A percentile compares a stretch with the other conserved stretches of the same genome.
These are phyloP conservation scores for Rhinichthys klamathensis DNA, from an alignment of 2,113 vertebrate genomes.

Conservation along the genomic window DNA sequence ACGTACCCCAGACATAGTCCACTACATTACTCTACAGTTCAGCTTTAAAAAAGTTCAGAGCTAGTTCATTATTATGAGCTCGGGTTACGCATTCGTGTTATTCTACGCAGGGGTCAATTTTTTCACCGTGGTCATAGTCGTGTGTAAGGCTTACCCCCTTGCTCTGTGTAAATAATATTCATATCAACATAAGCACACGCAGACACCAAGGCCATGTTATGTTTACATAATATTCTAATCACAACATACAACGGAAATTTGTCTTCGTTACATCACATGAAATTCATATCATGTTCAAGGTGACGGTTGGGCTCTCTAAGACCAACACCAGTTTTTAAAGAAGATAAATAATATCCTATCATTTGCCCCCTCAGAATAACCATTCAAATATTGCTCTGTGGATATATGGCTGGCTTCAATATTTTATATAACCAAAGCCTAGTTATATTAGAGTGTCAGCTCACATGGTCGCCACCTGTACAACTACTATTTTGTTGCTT, in stretches of 20 bases:
- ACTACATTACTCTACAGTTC: constrained; percentile 11
- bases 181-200: constrained; percentile 3
- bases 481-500: background rate
- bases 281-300: constrained; percentile 16
- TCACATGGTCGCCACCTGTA: background rate
- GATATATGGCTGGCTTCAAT: background rate
- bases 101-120: constrained; percentile 39
- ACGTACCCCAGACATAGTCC: constrained; percentile 24
- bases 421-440: background rate
- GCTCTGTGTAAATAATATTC: constrained; percentile 35
- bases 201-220: constrained; percentile 25
- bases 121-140: background rate
- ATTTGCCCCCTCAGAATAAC: background rate
- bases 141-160: background rate
- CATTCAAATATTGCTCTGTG: background rate
- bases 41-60: background rate
- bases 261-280: constrained; percentile 5
- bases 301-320: background rate
- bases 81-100: constrained; percentile 30
- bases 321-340: background rate
- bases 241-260: constrained; percentile 35
- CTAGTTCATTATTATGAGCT: constrained; percentile 35
- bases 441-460: background rate
- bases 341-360: background rate
- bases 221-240: constrained; percentile 38